These are phyloP conservation scores for Balaeniceps rex DNA, from an alignment of 2,113 vertebrate genomes.

Conservation along the genomic window DNA sequence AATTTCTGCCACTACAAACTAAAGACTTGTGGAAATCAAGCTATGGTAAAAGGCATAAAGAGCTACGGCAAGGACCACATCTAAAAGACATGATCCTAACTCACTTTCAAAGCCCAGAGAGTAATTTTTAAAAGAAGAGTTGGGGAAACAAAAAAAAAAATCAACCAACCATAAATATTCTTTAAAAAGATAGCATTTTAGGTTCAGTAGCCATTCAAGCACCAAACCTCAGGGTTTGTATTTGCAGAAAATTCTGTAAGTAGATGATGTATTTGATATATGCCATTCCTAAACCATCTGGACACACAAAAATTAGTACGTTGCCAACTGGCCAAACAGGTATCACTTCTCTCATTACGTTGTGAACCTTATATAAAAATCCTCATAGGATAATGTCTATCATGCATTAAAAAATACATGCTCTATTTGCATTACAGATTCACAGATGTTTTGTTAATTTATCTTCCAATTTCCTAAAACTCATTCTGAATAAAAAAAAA, in stretches of 20 bases:
- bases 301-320: background rate
- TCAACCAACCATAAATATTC: background rate
- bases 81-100: background rate
- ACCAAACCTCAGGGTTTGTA: background rate
- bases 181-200: background rate
- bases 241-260: background rate
- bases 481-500: background rate
- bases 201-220: background rate
- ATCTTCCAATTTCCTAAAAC: background rate
- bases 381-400: background rate
- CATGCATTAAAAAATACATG: background rate
- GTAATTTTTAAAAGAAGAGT: background rate
- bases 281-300: background rate
- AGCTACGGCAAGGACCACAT: background rate
- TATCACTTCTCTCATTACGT: background rate
- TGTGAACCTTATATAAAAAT: background rate
- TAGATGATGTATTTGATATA: background rate
- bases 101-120: background rate
- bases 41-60: background rate
- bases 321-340: background rate
- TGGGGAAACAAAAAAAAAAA: background rate
- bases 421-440: background rate
- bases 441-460: background rate
- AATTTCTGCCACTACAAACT: background rate
- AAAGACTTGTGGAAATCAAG: background rate